Conservation (phyloP, 1,140 invertebrate genomes). For the Teleopsis dalmanni region DNA sequence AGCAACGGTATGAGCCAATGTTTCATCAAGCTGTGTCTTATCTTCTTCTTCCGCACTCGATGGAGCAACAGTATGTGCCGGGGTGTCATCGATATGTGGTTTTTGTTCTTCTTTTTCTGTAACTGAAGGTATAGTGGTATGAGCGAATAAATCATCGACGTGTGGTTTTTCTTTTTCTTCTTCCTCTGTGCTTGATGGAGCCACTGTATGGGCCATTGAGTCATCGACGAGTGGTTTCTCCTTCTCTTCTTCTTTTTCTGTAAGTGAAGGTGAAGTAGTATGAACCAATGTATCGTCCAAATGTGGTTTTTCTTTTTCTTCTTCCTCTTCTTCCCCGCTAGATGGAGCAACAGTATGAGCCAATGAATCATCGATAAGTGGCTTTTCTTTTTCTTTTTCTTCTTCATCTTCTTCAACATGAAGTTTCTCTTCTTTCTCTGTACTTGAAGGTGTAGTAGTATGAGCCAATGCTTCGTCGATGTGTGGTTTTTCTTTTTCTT, state of each 20-base stretch:
- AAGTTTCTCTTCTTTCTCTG: background rate
- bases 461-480: background rate
- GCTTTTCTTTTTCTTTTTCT: background rate
- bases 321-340: constrained; percentile 2
- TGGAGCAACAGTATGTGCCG: background rate
- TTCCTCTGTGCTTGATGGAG: background rate
- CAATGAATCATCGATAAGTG: background rate
- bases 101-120: constrained; percentile 1
- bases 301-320: constrained; percentile 1
- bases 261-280: background rate
- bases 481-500: background rate
- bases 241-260: constrained; percentile 8
- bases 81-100: background rate
- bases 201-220: background rate
- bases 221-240: background rate
- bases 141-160: background rate
- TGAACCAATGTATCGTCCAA: background rate
- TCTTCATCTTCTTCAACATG: background rate
- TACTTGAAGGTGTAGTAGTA: background rate
- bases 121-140: background rate
- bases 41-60: constrained; percentile 4
- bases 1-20: constrained; percentile 1
- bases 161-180: background rate
- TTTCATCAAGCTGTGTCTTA: constrained; percentile 17
- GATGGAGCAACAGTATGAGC: background rate